Base-by-base conservation (phyloP, 2,797 vertebrate genomes). In the Balearica regulorum region DNA sequence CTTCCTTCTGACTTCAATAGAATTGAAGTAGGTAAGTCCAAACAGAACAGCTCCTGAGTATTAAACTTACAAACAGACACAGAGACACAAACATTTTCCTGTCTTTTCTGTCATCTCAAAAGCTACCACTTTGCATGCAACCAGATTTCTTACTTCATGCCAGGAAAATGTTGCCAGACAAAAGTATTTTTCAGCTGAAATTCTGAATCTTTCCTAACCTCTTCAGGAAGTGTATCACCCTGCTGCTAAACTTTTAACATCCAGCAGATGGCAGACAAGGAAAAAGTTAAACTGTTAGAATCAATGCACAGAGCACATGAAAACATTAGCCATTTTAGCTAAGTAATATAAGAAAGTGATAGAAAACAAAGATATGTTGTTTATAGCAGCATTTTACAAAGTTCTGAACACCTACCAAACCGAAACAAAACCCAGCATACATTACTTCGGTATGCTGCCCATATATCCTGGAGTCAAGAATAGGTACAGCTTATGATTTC, bases 211-310 rank as follows among this genome's bases (percentile, higher is more conserved):
- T 91, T 94, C 69, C 82, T 62, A 79, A 90, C 28, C 18, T 44
- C 61, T 88, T 78, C 54, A 54, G 29, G 44, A 76, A 76, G 57
- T 13, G 3, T 62, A 75, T 22, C 58, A 53, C 46, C 9, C n/a
- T 66, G 37, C 64, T 92, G 91, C 83, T 89, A 54, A 91, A 82
- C 72, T 77, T 89, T 44, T 49, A 84, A 66, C 43, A 90, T 86
- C 95, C 94, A 95, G 91, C 91, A 97, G 96, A 94, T 95, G 95
- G 96, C 94, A 94, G 58, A 88, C 77, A 89, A 83, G 55, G 86
- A 93, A 86, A 82, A 93, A 70, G 48, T 70, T 93, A 37, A 84
- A 70, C 41, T 44, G 16, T 18, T 43, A 26, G 5, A 66, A 48
- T 11, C 24, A 33, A 33, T 6, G 31, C 25, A 68, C 73, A 80